Percentiles rank a stretch among this genome's conserved stretches.
These are phyloP conservation scores for Neomorphus geoffroyi DNA, from an alignment of 2,797 vertebrate species.

Conservation along the genomic window DNA sequence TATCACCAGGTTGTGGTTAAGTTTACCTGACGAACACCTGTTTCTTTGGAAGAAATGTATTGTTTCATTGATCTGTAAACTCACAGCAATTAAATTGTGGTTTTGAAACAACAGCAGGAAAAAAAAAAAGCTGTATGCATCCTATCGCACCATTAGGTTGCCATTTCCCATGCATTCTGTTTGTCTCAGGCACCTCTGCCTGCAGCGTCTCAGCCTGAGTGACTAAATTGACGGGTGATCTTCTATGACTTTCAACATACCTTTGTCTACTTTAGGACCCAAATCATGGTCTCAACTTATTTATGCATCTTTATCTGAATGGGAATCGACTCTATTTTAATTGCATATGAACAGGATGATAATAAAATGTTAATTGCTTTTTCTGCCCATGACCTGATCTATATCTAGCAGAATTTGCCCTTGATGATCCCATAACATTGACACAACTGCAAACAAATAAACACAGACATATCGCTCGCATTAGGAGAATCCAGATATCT, in stretches of 20 bases:
- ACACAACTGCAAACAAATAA: neutral
- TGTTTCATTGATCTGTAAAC: constrained; percentile 44
- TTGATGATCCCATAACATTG: neutral
- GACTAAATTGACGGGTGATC: neutral
- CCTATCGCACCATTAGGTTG: neutral
- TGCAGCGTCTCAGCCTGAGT: neutral
- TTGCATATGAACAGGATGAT: constrained; percentile 23
- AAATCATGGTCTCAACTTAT: constrained; percentile 17
- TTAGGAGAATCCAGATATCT: neutral
- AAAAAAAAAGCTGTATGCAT: neutral
- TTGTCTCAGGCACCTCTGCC: neutral
- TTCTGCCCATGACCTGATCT: constrained; percentile 39
- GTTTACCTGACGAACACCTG: constrained; percentile 25
- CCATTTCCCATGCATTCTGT: neutral
- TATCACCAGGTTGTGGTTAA: constrained; percentile 19
- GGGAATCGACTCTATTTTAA: constrained; percentile 48
- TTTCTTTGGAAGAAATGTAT: constrained; percentile 5
- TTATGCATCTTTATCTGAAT: constrained; percentile 54
- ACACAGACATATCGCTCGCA: rapidly evolving
- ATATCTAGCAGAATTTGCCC: constrained; percentile 53
- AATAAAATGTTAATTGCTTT: constrained; percentile 65
- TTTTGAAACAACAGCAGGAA: neutral
- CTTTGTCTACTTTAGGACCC: constrained; percentile 34
- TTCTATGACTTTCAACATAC: constrained; percentile 9
- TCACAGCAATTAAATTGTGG: neutral